A percentile compares a stretch with the other conserved stretches of the same genome.
Evolutionary conservation across 1,140 invertebrate species (phyloP).

Genomic region (Mactra quadrangularis): DNA sequence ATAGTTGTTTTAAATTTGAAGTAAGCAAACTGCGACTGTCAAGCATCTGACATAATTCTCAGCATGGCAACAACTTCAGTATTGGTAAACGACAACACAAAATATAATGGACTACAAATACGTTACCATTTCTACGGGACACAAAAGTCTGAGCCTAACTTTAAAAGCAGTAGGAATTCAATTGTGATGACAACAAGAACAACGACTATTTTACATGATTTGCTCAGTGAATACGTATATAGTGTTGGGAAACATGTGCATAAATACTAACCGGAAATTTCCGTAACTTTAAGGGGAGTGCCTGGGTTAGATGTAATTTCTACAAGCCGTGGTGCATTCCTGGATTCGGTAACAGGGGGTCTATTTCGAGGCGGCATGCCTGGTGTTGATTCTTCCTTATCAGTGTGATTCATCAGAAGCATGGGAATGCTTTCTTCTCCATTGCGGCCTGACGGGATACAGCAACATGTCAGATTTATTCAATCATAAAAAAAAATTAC

Average conservation of each 20-base stretch:
- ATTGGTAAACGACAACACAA: neutral
- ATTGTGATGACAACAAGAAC: too few relatives aligned
- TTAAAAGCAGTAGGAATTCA: too few relatives aligned
- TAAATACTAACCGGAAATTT: conserved; percentile 77
- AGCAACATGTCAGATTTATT: conserved; percentile 21
- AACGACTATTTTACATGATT: too few relatives aligned
- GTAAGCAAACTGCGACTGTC: too few relatives aligned
- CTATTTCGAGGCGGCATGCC: conserved; percentile 69
- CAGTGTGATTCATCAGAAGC: conserved; percentile 84
- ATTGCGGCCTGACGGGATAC: conserved; percentile 74
- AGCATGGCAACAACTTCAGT: too few relatives aligned
- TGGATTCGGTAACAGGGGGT: conserved; percentile 70
- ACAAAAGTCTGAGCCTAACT: too few relatives aligned
- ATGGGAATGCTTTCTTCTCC: conserved; percentile 84
- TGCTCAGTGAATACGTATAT: neutral
- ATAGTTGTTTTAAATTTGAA: too few relatives aligned
- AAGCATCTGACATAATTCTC: too few relatives aligned
- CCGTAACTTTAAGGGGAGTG: conserved; percentile 76
- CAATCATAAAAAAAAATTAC: neutral
- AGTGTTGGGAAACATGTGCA: conserved; percentile 22
- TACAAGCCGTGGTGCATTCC: conserved; percentile 76
- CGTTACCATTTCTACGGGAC: too few relatives aligned
- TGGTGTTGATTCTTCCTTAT: conserved; percentile 75
- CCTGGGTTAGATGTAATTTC: conserved; percentile 80
- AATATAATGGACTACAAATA: neutral